Base-by-base conservation (phyloP, 2,888 invertebrate genomes). In the Athrips mouffetella region DNA sequence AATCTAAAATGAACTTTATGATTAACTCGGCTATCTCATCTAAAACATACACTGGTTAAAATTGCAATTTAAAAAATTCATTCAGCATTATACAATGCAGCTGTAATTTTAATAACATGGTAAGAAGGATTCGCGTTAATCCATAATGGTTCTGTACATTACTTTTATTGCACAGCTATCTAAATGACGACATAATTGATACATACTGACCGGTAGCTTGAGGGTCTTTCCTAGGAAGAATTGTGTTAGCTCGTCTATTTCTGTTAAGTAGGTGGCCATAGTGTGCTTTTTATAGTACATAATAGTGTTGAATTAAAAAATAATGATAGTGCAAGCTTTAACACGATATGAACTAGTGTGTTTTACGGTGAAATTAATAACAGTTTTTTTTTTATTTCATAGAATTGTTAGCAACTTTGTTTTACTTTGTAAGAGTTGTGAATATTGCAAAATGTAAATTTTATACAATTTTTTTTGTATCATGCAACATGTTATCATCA, bases 11-110 rank as follows among this genome's bases (percentile, higher is more conserved):
- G 37, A 18, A 10, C 21, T 21, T 37, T 20, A n/a, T 37, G n/a
- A 37, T 37, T 10, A 37, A 37, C 20, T 1, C 18, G 21, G 11
- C 18, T 20, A 20, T 20, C 20, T 20, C 21, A 5, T 16, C 41
- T 41, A 41, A 41, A 39, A 39, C 39, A 39, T 29, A 41, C 25
- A 41, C 59, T 63, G 52, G 63, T 64, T 62, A 66, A 51, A 44
- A 59, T 60, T 53, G 57, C 52, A 61, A 68, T 69, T 68, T 58
- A 49, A 60, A 66, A 66, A 62, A 58, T 57, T 60, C 54, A 66
- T 67, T 71, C 59, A 54, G 59, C 53, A 56, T 53, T 58, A 50
- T 58, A 50, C 50, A 55, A 56, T 61, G 71, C 73, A 76, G 73
- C 59, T 73, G 73, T 60, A 45, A 20, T 13, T 42, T 39, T 50